Percentiles rank a stretch among this genome's conserved stretches.
These are phyloP conservation scores for Cataglyphis cursor DNA, from an alignment of 2,888 invertebrate species.

Conservation along the genomic window DNA sequence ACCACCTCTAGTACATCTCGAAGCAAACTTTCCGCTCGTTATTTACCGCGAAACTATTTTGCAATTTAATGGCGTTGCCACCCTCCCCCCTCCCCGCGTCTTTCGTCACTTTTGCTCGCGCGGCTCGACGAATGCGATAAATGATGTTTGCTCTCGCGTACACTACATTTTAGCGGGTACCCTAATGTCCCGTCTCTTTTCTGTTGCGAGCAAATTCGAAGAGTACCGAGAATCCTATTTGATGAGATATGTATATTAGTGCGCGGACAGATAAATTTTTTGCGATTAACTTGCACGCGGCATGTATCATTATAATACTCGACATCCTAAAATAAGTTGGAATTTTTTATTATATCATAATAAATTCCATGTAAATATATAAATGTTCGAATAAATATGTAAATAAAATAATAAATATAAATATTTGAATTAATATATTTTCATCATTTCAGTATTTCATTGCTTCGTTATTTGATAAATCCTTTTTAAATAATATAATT, in stretches of 20 bases:
- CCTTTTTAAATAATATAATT: background rate
- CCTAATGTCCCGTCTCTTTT: constrained; percentile 27
- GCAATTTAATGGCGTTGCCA: constrained; percentile 77
- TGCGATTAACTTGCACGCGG: background rate
- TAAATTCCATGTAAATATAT: background rate
- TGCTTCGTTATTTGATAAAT: background rate
- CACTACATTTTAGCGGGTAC: background rate
- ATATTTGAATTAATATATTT: background rate
- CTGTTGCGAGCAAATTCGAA: constrained; percentile 11
- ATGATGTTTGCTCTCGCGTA: constrained; percentile 41
- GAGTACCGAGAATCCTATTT: constrained; percentile 3
- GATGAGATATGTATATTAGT: background rate
- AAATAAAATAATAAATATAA: no score
- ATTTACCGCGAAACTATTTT: constrained; percentile 82
- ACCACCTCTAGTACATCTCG: constrained; percentile 57
- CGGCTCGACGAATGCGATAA: constrained; percentile 27
- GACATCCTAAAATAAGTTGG: background rate
- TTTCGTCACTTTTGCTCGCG: constrained; percentile 50
- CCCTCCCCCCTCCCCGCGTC: background rate
- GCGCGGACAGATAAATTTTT: background rate
- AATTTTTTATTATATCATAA: background rate
- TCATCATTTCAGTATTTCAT: background rate
- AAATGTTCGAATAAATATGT: no score
- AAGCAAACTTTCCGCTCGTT: constrained; percentile 79
- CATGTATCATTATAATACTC: background rate